A percentile compares a stretch with the other conserved stretches of the same genome.
Evolutionary conservation across 1,140 invertebrate genomes (phyloP).

Genomic region (Drosophila orosa): DNA sequence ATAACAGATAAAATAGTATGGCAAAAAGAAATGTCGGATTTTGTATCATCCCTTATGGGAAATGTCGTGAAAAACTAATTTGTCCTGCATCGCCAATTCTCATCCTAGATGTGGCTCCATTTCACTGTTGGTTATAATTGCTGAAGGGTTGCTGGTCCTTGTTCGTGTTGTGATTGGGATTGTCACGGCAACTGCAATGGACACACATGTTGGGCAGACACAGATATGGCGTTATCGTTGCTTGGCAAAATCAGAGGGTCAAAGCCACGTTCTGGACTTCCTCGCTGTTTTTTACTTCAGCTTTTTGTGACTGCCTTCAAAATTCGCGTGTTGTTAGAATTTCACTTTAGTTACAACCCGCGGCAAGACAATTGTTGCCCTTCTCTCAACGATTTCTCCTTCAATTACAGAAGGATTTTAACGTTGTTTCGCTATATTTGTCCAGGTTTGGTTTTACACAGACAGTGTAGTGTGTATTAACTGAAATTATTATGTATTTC

Average conservation of each 20-base stretch:
- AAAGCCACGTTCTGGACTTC: constrained; percentile 14
- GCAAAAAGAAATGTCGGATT: not conserved
- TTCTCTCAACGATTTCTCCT: constrained; percentile 1
- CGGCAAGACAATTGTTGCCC: constrained; percentile 65
- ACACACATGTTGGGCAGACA: constrained; percentile 34
- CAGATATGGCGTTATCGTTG: constrained; percentile 18
- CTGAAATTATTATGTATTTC: not conserved
- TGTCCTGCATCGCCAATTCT: constrained; percentile 56
- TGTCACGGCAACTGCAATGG: constrained; percentile 70
- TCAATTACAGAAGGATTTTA: constrained; percentile 21
- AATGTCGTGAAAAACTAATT: constrained; percentile 36
- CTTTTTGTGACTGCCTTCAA: constrained; percentile 24
- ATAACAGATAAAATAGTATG: not conserved
- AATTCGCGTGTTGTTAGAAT: constrained; percentile 65
- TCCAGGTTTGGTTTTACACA: constrained; percentile 38
- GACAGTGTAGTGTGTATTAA: constrained; percentile 33
- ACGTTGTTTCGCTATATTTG: constrained; percentile 13
- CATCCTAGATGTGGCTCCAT: constrained; percentile 31
- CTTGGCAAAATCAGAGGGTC: constrained; percentile 46
- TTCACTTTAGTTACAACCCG: constrained; percentile 60
- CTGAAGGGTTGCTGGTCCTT: constrained; percentile 32
- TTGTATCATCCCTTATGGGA: not conserved
- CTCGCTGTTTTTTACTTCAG: constrained; percentile 4
- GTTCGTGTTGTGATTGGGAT: constrained; percentile 64
- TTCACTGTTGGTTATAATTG: constrained; percentile 23